Percentiles rank a stretch among this genome's conserved stretches.
Conservation (phyloP, 2,888 invertebrate genomes). For the Malthinus flaveolus region DNA sequence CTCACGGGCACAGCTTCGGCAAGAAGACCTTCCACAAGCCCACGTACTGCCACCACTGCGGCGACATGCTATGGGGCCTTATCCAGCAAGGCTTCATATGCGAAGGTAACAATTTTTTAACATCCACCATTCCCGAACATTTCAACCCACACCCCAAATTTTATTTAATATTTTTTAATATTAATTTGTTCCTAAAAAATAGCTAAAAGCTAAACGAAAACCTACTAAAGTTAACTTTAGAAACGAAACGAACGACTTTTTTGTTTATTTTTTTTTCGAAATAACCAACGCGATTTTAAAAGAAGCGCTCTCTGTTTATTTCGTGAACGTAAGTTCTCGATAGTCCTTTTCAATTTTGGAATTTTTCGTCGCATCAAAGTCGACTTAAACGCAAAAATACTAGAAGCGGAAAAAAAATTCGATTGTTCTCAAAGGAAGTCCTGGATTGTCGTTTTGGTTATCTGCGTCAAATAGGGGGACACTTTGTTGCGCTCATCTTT, state of each 20-base stretch:
- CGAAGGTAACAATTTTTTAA: conserved; percentile 79
- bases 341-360: no score
- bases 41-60: conserved; percentile 99
- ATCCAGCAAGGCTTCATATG: conserved; percentile 99
- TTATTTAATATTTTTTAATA: neutral
- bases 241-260: neutral
- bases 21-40: conserved; percentile 99
- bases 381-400: neutral
- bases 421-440: conserved; percentile 3
- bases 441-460: conserved; percentile 6
- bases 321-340: no score
- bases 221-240: neutral
- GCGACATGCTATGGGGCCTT: conserved; percentile 99
- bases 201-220: neutral
- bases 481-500: conserved; percentile 38
- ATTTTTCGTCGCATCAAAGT: no score
- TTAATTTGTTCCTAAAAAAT: neutral
- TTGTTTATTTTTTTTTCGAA: neutral
- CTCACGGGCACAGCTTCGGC: conserved; percentile 95
- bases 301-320: no score
- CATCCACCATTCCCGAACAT: neutral
- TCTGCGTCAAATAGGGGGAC: conserved; percentile 10
- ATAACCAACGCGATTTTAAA: no score
- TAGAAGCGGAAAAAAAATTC: neutral
- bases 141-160: conserved; percentile 12